Base-by-base conservation (phyloP, 1,140 invertebrate species). In the Lordiphosa mommai region DNA sequence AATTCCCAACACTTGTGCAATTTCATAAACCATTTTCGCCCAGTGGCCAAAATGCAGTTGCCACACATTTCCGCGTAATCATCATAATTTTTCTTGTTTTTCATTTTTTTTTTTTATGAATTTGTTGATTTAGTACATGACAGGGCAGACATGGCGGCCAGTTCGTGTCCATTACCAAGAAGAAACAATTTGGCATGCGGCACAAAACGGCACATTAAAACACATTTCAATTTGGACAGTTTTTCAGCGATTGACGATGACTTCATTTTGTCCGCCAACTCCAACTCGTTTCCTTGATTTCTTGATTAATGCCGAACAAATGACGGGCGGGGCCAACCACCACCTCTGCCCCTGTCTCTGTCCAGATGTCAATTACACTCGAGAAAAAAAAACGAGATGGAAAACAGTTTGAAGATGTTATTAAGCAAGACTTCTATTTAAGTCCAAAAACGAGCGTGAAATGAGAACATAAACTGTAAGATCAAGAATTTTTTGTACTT, bases 31-130 rank as follows among this genome's bases (percentile, higher is more conserved):
- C 40, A 72, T 66, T 76, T 57, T 53, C 60, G 30, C 65, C 65
- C 76, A 72, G 74, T 79, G 73, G 73, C 76, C 48, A 53, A 37
- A 58, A 48, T 33, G 9, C 71, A 74, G 58, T 82, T 74, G 76
- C 71, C 71, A 82, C 77, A 80, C 71, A 84, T 80, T 80, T 80
- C 76, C 76, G 76, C 72, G 58, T 80, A 80, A 80, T 80, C 76
- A 80, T 82, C 66, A 80, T 80, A 80, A 80, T 71, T 79, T 79
- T 74, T 82, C 55, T 37, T 65, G 58, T 60, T 72, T 69, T 79
- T 79, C n/a, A n/a, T n/a, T 38, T 44, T 7, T 7, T 14, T 2
- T 60, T 55, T 72, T 40, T 60, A 57, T 64, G 57, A 60, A 61
- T 77, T 58, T 61, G 52, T 63, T 79, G 64, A 73, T 69, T 73